Base-by-base conservation (phyloP, 2,797 vertebrate species). In the Emys orbicularis region DNA sequence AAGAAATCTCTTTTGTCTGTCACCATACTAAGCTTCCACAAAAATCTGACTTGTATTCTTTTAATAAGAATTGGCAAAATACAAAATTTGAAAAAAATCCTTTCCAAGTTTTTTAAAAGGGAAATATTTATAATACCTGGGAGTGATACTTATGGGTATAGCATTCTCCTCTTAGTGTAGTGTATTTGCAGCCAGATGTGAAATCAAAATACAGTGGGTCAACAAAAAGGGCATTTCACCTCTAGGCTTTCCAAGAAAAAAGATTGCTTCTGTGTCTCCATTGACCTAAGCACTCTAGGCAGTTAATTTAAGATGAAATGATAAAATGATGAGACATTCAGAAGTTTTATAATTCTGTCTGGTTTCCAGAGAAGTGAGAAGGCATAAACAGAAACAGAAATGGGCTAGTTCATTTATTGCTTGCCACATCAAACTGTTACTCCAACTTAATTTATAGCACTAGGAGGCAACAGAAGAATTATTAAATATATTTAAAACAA, bases 241-340 rank as follows among this genome's bases (percentile, higher is more conserved):
- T 92, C 31, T 84, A 93, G 94, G 65, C 56, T 96, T 97, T 97
- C 84, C 84, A 81, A 91, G 90, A 83, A 80, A 79, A 61, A 34
- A 47, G 72, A 44, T 77, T 91, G 19, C 57, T 90, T 97, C 87
- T 94, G 31, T 91, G 72, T 96, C 96, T 95, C 87, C 89, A 86
- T 65, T 92, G 95, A 96, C 83, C 91, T 90, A 27, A 96, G 95
- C 92, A 97, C 96, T 97, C 90, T 53, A 87, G 92, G 88, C 68
- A 89, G 96, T 97, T 98, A 94, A 81, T 81, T 92, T 90, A 81
- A 92, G 84, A 96, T 92, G 92, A 98, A 97, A 97, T 92, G 89
- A 91, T 95, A 84, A 93, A 96, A 95, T 83, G 90, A 96, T 83
- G 91, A 97, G 88, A 93, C 79, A 95, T 93, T 96, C 91, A 68